Evolutionary conservation across 2,113 vertebrate genomes (phyloP).

Genomic region (Labeo rohita): DNA sequence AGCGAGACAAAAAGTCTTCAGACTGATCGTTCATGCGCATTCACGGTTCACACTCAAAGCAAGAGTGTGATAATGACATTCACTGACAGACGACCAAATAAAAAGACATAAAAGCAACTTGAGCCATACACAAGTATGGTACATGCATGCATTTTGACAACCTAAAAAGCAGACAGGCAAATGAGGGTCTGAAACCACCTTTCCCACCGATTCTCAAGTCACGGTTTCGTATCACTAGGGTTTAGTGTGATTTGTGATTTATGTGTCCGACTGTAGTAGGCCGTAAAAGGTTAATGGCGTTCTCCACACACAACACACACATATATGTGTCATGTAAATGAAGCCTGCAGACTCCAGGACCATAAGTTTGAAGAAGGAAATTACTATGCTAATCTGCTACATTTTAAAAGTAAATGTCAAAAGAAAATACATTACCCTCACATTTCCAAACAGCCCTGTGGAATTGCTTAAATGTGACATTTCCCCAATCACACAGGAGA

Average conservation of each 20-base stretch:
- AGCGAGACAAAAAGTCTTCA: background rate
- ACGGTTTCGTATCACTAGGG: background rate
- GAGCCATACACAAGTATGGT: background rate
- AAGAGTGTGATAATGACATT: no score
- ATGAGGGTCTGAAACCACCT: background rate
- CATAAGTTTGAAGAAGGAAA: constrained; percentile 62
- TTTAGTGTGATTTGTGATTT: constrained; percentile 21
- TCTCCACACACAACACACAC: constrained; percentile 62
- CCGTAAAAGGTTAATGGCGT: constrained; percentile 76
- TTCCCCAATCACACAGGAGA: constrained; percentile 58
- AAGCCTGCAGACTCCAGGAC: constrained; percentile 59
- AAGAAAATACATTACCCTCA: constrained; percentile 73
- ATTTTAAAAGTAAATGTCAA: constrained; percentile 75
- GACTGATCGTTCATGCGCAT: background rate
- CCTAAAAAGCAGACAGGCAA: background rate
- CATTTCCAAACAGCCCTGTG: constrained; percentile 46
- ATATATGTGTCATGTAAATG: constrained; percentile 69
- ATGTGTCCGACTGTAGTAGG: constrained; percentile 25
- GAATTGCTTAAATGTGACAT: constrained; percentile 67
- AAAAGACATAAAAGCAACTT: background rate
- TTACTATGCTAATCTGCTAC: constrained; percentile 75
- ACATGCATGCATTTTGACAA: background rate
- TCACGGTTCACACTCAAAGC: background rate
- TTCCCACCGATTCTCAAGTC: background rate
- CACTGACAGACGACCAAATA: no score